These are phyloP conservation scores for Physella acuta DNA, from an alignment of 1,140 invertebrate species.

Conservation along the genomic window DNA sequence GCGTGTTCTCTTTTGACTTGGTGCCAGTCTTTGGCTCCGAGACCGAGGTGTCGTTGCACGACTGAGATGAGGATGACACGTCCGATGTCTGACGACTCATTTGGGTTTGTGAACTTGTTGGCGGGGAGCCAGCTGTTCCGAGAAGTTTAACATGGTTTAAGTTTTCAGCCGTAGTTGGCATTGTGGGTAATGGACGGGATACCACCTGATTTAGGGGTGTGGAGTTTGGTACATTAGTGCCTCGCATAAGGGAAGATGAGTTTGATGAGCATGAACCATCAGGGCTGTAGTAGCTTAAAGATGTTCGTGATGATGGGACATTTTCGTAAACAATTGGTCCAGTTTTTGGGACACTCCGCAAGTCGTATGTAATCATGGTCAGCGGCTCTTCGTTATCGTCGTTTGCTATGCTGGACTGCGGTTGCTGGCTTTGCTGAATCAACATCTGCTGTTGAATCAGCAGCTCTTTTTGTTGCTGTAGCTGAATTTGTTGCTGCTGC, in stretches of 20 bases:
- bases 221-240: background rate
- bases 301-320: background rate
- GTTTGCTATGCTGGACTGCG: background rate
- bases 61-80: conserved; percentile 4
- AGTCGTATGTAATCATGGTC: conserved; percentile 12
- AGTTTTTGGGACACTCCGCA: background rate
- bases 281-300: background rate
- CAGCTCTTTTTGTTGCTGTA: background rate
- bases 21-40: background rate
- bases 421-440: background rate
- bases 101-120: background rate
- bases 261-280: background rate
- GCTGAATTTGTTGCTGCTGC: background rate
- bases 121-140: background rate
- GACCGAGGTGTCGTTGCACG: background rate
- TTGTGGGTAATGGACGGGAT: background rate
- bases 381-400: background rate
- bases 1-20: background rate
- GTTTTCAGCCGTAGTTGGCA: background rate
- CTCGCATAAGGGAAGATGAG: background rate
- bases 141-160: background rate
- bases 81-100: conserved; percentile 5
- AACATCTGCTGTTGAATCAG: background rate
- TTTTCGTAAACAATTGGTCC: conserved; percentile 12
- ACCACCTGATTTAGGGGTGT: background rate